Evolutionary conservation across 2,888 invertebrate genomes (phyloP), one percentile per base, ranked within the genome.

Genomic region (Marronus borbonicus): DNA sequence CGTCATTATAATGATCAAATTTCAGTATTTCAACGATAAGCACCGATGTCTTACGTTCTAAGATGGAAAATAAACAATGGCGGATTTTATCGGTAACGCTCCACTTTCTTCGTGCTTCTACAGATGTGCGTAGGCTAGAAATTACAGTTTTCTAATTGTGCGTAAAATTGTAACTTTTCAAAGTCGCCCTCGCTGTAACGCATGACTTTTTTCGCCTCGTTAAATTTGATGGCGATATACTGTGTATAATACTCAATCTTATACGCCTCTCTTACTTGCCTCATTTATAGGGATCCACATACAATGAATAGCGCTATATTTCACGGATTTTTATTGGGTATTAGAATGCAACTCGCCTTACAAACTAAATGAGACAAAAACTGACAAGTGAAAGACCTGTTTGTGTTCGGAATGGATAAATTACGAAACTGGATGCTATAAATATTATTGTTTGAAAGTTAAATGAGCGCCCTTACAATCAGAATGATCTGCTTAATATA

Each of bases 301-400:
- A 68, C 52, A 68, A 68, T 50, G 28, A 68, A 68, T 28, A 50
- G 24, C 28, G 20, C 28, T 24, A 68, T 68, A 68, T 68, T 68
- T 68, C 49, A 68, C 50, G 28, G 12, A 68, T 68, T 68, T 68
- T 68, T 68, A 50, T 68, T 52, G 20, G 3, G 24, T 50, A 44
- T 24, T 50, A 68, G 50, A 28, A 49, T 28, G 14, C 49, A 49
- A 49, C 24, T 24, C 28, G 24, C 24, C 24, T 49, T 10, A 20
- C 49, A 49, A 44, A 49, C 17, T 68, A 17, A 68, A 68, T 50
- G 49, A 50, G 68, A 50, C 68, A 68, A 50, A 68, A 50, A 44
- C 20, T n/a, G 66, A 66, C 8, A 68, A 24, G 50, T 5, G 20
- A 68, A 50, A 49, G 68, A 44, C 3, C 17, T 20, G 44, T n/a